Conservation (phyloP, 2,797 vertebrate species). For the Microhierax caerulescens region DNA sequence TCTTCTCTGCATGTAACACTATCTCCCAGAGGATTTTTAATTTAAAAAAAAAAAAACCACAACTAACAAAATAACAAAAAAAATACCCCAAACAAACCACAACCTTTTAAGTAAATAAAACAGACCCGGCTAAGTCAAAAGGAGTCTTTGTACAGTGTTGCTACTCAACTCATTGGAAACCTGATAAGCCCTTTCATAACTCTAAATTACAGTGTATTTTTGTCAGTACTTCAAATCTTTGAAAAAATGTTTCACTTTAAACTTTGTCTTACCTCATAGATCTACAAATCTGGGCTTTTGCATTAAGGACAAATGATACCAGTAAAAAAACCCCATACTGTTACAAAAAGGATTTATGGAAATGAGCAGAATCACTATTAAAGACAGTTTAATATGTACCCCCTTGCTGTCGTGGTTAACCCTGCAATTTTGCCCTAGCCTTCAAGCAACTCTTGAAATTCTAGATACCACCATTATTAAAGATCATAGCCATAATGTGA, state of each 20-base stretch:
- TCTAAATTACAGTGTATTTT: constrained; percentile 5
- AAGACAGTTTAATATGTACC: not conserved
- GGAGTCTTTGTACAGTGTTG: not conserved
- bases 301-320: not conserved
- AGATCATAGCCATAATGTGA: not conserved
- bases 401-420: not conserved
- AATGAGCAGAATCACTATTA: not conserved
- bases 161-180: not conserved
- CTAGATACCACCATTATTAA: not conserved
- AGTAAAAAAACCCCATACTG: not conserved
- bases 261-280: not conserved
- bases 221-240: not conserved
- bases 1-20: not conserved
- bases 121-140: not conserved
- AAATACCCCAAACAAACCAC: too few species aligned
- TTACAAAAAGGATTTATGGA: not conserved
- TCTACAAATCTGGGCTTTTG: not conserved
- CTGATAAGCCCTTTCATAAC: not conserved
- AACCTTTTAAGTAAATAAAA: not conserved
- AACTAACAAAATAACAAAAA: too few species aligned
- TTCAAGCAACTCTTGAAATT: not conserved
- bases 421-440: not conserved
- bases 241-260: constrained; percentile 4
- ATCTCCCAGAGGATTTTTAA: not conserved
- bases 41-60: too few species aligned